Evolutionary conservation across 2,113 vertebrate genomes (phyloP).

Genomic region (Sinocyclocheilus rhinocerous): DNA sequence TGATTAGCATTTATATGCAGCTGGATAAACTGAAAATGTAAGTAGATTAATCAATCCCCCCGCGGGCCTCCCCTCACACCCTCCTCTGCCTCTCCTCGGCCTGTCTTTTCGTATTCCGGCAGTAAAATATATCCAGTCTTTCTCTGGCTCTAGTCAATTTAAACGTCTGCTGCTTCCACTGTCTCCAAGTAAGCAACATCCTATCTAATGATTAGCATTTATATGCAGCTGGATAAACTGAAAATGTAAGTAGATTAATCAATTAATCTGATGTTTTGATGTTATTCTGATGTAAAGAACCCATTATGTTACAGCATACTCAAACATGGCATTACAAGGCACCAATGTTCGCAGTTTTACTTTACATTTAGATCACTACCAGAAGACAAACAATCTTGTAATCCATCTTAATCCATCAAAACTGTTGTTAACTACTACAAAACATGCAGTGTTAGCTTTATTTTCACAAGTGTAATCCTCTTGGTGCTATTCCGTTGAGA

Average conservation of each 20-base stretch:
- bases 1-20: not conserved
- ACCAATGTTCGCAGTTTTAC: not conserved
- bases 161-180: not conserved
- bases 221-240: conserved; percentile 13
- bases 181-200: not conserved
- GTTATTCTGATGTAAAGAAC: not conserved
- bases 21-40: conserved; percentile 16
- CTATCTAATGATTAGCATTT: not conserved
- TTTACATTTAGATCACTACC: not conserved
- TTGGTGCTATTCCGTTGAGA: not conserved
- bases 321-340: conserved; percentile 1
- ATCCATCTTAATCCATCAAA: not conserved
- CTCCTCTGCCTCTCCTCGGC: too few species aligned
- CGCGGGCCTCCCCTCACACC: too few species aligned
- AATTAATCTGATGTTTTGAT: conserved; percentile 17
- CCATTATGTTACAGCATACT: not conserved
- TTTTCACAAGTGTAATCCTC: conserved; percentile 7
- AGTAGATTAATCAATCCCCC: conserved; percentile 25
- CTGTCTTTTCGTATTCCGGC: too few species aligned
- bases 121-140: conserved; percentile 48
- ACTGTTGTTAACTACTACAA: conserved; percentile 5
- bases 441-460: conserved; percentile 18
- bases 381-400: not conserved
- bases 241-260: conserved; percentile 23
- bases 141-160: conserved; percentile 43